Conservation (phyloP, 1,140 invertebrate species). For the Octopus bimaculoides region DNA sequence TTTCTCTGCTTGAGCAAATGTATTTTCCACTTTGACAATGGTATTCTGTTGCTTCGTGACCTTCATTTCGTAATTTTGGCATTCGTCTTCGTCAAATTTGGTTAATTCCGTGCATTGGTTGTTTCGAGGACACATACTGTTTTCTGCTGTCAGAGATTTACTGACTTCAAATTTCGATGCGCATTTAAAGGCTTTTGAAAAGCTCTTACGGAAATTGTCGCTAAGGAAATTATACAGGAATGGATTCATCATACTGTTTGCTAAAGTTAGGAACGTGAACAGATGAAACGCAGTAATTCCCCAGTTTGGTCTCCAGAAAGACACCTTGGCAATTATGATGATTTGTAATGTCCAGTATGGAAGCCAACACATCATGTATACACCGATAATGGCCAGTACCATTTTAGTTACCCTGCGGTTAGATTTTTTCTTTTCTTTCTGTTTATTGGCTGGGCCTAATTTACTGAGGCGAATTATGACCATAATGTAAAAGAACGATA, state of each 20-base stretch:
- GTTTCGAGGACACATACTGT: slow-evolving; percentile 6
- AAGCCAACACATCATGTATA: slow-evolving; percentile 93
- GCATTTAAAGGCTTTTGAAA: slow-evolving; percentile 69
- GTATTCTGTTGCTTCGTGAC: too few relatives aligned
- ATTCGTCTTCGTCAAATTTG: background rate
- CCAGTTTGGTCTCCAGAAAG: background rate
- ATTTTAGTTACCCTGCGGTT: slow-evolving; percentile 90
- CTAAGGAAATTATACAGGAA: slow-evolving; percentile 79
- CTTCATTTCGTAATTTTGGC: background rate
- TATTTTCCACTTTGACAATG: background rate
- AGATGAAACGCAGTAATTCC: slow-evolving; percentile 28
- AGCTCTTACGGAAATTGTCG: slow-evolving; percentile 70
- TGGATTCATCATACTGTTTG: slow-evolving; percentile 70
- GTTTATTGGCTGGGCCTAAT: slow-evolving; percentile 58
- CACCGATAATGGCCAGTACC: slow-evolving; percentile 89
- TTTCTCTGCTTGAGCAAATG: background rate
- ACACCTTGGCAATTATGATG: slow-evolving; percentile 14
- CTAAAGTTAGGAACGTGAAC: slow-evolving; percentile 33
- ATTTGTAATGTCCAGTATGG: slow-evolving; percentile 85
- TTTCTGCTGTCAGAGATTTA: background rate
- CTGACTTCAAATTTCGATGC: background rate
- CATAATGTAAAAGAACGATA: slow-evolving; percentile 88
- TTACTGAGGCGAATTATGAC: slow-evolving; percentile 79
- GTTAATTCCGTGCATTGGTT: background rate
- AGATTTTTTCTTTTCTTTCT: slow-evolving; percentile 87